Conservation (phyloP, 1,140 invertebrate species). For the Neelides sp. region DNA sequence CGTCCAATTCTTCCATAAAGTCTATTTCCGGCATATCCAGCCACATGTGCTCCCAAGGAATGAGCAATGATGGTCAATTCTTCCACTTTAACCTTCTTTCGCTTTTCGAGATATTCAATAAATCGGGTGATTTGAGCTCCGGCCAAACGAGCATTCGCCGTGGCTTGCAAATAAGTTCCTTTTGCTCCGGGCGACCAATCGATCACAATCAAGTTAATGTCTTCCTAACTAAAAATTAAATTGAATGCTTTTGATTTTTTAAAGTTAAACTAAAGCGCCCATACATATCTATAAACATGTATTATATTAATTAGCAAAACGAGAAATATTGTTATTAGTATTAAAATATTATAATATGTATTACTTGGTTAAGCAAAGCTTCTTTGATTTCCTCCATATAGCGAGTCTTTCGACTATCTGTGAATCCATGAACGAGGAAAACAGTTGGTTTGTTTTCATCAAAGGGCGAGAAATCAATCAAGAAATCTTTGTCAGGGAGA, state of each 20-base stretch:
- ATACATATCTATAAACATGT: neutral
- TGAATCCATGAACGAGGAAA: conserved; percentile 23
- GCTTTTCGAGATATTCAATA: conserved; percentile 23
- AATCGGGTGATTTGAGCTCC: conserved; percentile 33
- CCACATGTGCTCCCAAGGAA: conserved; percentile 20
- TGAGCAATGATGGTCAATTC: conserved; percentile 18
- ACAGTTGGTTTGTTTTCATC: conserved; percentile 10
- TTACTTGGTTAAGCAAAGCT: conserved; percentile 16
- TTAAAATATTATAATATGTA: neutral
- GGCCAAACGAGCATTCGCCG: conserved; percentile 33
- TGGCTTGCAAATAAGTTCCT: conserved; percentile 33
- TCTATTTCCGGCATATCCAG: conserved; percentile 16
- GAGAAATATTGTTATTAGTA: neutral
- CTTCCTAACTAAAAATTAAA: conserved; percentile 28
- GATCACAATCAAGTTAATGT: conserved; percentile 33
- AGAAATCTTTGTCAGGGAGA: conserved; percentile 17
- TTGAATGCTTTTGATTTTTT: conserved; percentile 28
- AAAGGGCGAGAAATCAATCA: conserved; percentile 13
- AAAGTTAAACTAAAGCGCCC: neutral
- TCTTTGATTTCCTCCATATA: conserved; percentile 16
- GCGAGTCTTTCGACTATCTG: conserved; percentile 9
- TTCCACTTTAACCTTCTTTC: conserved; percentile 12
- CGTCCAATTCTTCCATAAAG: conserved; percentile 6
- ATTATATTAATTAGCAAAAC: neutral
- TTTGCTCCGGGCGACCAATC: conserved; percentile 34